Conservation (phyloP, 2,888 invertebrate species). For the Eucera pruinosa region DNA sequence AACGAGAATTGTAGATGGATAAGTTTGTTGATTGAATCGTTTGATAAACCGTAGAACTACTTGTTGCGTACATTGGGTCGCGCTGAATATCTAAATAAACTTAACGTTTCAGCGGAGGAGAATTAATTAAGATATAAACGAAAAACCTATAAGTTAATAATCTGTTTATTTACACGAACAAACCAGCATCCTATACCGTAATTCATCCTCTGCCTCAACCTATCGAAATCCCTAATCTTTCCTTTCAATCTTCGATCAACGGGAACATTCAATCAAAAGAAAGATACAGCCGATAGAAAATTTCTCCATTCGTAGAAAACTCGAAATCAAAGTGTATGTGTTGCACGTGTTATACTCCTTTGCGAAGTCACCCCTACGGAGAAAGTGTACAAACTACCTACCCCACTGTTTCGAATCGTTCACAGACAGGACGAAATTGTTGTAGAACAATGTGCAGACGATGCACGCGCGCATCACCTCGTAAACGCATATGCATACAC, state of each 20-base stretch:
- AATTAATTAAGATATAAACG: too few relatives aligned
- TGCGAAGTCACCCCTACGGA: background rate
- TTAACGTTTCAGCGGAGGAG: too few relatives aligned
- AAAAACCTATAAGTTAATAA: too few relatives aligned
- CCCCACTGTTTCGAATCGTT: background rate
- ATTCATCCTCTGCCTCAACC: background rate
- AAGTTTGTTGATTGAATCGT: too few relatives aligned
- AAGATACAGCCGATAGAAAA: background rate
- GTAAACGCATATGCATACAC: conserved; percentile 53
- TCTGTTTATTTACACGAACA: too few relatives aligned
- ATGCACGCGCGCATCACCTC: conserved; percentile 43
- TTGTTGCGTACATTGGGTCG: too few relatives aligned
- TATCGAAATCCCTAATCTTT: background rate
- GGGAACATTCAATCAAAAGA: background rate
- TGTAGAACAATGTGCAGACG: conserved; percentile 34
- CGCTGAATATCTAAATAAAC: too few relatives aligned
- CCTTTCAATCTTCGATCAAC: background rate
- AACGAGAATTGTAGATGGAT: too few relatives aligned
- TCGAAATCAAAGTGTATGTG: conserved; percentile 14
- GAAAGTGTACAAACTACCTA: conserved; percentile 1
- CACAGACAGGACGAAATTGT: conserved; percentile 6
- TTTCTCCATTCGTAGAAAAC: background rate
- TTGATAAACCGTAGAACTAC: too few relatives aligned
- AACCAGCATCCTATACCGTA: background rate
- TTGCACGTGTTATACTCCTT: conserved; percentile 1